phyloP scores from a whole-genome alignment of 2,888 invertebrate genomes.

The Clivina fossor region DNA sequence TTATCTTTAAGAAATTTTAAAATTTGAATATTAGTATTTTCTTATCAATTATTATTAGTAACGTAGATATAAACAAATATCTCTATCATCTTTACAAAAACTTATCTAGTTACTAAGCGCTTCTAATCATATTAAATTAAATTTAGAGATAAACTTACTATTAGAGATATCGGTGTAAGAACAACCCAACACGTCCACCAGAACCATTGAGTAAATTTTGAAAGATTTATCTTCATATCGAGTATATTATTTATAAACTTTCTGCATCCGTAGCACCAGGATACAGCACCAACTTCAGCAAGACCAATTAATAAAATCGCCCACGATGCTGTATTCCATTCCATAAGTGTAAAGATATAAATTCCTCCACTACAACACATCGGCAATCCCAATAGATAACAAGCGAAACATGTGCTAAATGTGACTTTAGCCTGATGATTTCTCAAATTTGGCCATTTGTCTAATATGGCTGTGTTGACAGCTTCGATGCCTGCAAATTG shows the following conservation, averaged over 20 bases:
- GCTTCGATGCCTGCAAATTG: slow-evolving; percentile 74
- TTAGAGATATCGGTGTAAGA: slow-evolving; percentile 66
- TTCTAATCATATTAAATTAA: slow-evolving; percentile 13
- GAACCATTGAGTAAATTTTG: slow-evolving; percentile 60
- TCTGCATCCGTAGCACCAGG: slow-evolving; percentile 71
- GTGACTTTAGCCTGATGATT: slow-evolving; percentile 65
- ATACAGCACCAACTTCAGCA: slow-evolving; percentile 65
- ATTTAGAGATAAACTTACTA: slow-evolving; percentile 60
- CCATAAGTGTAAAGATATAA: slow-evolving; percentile 71
- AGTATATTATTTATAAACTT: slow-evolving; percentile 60
- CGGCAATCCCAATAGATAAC: slow-evolving; percentile 71
- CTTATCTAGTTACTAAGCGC: too few relatives aligned
- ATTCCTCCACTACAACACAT: slow-evolving; percentile 77
- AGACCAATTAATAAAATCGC: slow-evolving; percentile 71
- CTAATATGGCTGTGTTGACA: slow-evolving; percentile 68
- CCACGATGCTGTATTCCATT: slow-evolving; percentile 78
- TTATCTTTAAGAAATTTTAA: too few relatives aligned
- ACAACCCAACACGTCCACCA: slow-evolving; percentile 76
- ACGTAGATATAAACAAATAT: too few relatives aligned
- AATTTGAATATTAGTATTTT: too few relatives aligned
- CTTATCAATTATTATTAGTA: too few relatives aligned
- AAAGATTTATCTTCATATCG: slow-evolving; percentile 67
- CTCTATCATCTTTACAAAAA: too few relatives aligned
- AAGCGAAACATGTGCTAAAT: slow-evolving; percentile 63
- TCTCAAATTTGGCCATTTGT: slow-evolving; percentile 64